Base-by-base conservation (phyloP, 2,113 vertebrate genomes). In the Ellobius talpinus region DNA sequence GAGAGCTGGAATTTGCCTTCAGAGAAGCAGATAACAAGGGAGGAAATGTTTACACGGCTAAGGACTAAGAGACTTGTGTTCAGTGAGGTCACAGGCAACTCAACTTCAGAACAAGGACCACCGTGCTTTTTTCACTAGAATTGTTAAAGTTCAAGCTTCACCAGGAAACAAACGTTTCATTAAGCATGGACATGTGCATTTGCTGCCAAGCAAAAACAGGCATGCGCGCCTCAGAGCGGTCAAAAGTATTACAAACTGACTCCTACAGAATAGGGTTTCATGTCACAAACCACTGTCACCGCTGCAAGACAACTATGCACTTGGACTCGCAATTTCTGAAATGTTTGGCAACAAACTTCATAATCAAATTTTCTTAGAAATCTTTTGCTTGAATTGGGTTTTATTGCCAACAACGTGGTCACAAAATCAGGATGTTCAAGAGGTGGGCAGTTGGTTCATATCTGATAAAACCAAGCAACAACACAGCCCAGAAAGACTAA, bases 321-420 rank as follows among this genome's bases (percentile, higher is more conserved):
- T 0, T 76, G 36, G 72, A 39, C 11, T 0, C 77, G 24, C 39
- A 29, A 89, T 68, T 96, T 91, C 77, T 90, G 33, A 50, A 85
- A 86, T 0, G 50, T 55, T 14, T 73, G 90, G 45, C 39, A 65
- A 93, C 58, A 92, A 63, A 88, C 61, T 50, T 93, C 90, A 81
- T 81, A 93, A 58, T 85, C 79, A 65, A 50, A 92, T 92, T 93
- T 93, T 92, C 76, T 91, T 70, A 78, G 86, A 90, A 76, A 94
- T 79, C 23, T 86, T 31, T 76, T 26, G 17, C 39, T 52, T 81
- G 21, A 47, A 33, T 74, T 33, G 55, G 23, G 36, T 45, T 91
- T 96, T 76, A 26, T 91, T 93, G 94, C 87, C 39, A 29, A 79
- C 93, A 91, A 95, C 21, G 31, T 23, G 70, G 72, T 81, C 45